Evolutionary conservation across 2,888 invertebrate species (phyloP), one percentile per base, ranked within the genome.

Genomic region (Amblyjoppa proteus): DNA sequence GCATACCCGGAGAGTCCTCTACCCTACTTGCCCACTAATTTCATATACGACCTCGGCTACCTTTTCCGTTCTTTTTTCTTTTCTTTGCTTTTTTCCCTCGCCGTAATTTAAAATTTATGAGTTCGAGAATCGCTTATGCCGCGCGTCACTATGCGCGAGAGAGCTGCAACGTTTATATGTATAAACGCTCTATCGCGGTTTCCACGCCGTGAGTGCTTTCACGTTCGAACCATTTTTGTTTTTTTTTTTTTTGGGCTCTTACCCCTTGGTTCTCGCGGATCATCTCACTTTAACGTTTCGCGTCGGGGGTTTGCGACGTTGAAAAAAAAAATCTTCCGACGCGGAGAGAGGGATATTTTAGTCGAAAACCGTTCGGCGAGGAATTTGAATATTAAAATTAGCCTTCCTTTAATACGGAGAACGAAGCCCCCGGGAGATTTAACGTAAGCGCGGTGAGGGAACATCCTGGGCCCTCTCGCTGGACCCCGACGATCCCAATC

Each of bases 371-470:
- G 88, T 86, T 64, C 31, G 31, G 34, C 7, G 64, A 64, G 88
- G 89, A 93, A 93, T 93, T 93, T 94, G 90, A 94, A 94, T 93
- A 93, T 92, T 92, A 93, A 94, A 92, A 93, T 94, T 93, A 94
- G 92, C 89, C 88, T 87, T 86, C 78, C 83, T 84, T 89, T 88
- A 87, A 88, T 89, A 85, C 86, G 87, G 75, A 77, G 87, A 83
- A 86, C 81, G 78, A 76, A 70, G 74, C 75, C 70, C 75, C 80
- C 45, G 73, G 80, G 85, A 69, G 76, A 85, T 76, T 76, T 53
- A 73, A 81, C 81, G 84, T 81, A 81, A 84, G 86, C 84, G 78
- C 81, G 38, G 41, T 11, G 11, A 41, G 41, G 41, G 25, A 77
- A 68, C 76, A 61, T 49, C 41, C 45, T 28, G 41, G 80, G 64